Conservation (phyloP, 2,113 vertebrate genomes). For the Python bivittatus region DNA sequence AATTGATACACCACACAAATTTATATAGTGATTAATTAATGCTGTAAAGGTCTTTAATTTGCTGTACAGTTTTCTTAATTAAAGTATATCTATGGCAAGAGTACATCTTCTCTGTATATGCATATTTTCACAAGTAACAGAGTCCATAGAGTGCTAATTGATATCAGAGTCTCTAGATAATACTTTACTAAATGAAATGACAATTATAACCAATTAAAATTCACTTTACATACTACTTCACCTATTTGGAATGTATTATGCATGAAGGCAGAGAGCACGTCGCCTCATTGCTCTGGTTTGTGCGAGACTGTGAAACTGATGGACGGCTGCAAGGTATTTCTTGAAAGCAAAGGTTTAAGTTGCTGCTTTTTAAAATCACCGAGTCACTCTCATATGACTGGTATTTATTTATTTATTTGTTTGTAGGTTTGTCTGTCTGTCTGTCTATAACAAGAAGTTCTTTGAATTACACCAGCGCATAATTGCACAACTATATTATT, state of each 20-base stretch:
- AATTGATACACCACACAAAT: slow-evolving; percentile 68
- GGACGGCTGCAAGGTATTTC: slow-evolving; percentile 77
- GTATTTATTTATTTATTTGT: background rate
- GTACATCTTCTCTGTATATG: slow-evolving; percentile 77
- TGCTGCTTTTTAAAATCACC: slow-evolving; percentile 46
- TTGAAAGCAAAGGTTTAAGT: slow-evolving; percentile 53
- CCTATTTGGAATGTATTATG: slow-evolving; percentile 87
- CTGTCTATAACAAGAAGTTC: slow-evolving; percentile 28
- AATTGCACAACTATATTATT: slow-evolving; percentile 49
- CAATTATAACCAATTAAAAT: slow-evolving; percentile 90
- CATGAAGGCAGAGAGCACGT: slow-evolving; percentile 78
- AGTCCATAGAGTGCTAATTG: slow-evolving; percentile 85
- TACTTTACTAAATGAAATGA: slow-evolving; percentile 89
- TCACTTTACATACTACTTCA: slow-evolving; percentile 86
- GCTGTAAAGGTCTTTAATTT: slow-evolving; percentile 84
- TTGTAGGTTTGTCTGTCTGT: background rate
- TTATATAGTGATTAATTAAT: slow-evolving; percentile 79
- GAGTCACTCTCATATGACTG: slow-evolving; percentile 60
- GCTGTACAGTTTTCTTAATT: slow-evolving; percentile 83
- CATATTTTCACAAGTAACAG: slow-evolving; percentile 84
- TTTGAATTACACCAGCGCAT: slow-evolving; percentile 55
- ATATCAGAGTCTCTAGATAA: slow-evolving; percentile 86
- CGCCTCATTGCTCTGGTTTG: slow-evolving; percentile 76
- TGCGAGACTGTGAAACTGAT: slow-evolving; percentile 74
- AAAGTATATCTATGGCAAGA: slow-evolving; percentile 77